Percentiles rank a stretch among this genome's conserved stretches.
Evolutionary conservation across 2,113 vertebrate genomes (phyloP).

Genomic region (Pomatorhinus ruficollis): DNA sequence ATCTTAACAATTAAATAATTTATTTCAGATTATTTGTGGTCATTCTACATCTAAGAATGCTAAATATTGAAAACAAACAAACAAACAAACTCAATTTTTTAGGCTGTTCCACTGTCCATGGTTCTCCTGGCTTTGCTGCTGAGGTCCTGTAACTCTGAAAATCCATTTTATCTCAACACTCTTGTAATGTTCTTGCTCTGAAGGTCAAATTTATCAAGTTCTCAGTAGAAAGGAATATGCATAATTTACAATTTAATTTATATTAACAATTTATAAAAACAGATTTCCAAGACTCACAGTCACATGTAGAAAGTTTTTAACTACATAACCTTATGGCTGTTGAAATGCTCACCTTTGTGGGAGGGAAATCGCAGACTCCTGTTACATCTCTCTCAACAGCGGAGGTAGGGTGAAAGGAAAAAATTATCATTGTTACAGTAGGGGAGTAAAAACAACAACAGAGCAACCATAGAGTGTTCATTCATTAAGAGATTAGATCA

Average conservation of each 20-base stretch:
- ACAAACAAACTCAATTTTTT: not conserved
- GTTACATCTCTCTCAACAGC: not conserved
- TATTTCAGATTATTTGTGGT: not conserved
- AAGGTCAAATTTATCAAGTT: not conserved
- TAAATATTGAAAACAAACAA: not conserved
- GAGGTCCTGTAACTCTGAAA: not conserved
- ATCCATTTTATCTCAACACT: not conserved
- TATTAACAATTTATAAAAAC: not conserved
- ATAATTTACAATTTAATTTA: not conserved
- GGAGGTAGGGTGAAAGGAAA: not conserved
- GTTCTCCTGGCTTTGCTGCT: not conserved
- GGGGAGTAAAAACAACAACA: not conserved
- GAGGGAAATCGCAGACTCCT: not conserved
- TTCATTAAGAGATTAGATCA: not conserved
- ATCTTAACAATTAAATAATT: not conserved
- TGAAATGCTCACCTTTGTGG: not conserved
- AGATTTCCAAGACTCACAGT: not conserved
- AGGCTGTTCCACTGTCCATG: not conserved
- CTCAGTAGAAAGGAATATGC: not conserved
- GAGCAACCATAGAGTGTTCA: not conserved
- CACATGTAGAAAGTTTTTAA: not conserved
- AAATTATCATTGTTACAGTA: not conserved
- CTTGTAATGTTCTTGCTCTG: not conserved
- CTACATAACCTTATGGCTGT: not conserved
- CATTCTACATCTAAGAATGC: not conserved